A percentile compares a stretch with the other conserved stretches of the same genome.
These are phyloP conservation scores for Pollachius pollachius DNA, from an alignment of 2,113 vertebrate genomes.

Conservation along the genomic window DNA sequence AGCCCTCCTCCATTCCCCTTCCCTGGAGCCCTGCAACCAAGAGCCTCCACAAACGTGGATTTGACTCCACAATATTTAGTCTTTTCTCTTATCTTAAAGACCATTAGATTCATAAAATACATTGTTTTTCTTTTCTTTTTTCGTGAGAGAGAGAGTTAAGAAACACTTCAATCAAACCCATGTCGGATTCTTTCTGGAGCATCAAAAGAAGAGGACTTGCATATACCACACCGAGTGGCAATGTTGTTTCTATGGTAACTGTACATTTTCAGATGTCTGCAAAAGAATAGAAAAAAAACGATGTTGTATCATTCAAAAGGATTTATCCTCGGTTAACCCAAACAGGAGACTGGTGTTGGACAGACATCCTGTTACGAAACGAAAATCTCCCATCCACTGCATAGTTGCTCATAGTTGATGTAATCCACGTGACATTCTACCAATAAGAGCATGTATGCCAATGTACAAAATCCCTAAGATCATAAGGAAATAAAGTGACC, in stretches of 20 bases:
- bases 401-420: constrained; percentile 74
- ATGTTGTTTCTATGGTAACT: constrained; percentile 77
- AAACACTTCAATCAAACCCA: constrained; percentile 77
- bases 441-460: constrained; percentile 58
- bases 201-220: constrained; percentile 67
- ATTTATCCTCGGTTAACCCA: constrained; percentile 73
- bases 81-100: constrained; percentile 45
- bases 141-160: constrained; percentile 41
- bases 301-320: constrained; percentile 63
- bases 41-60: constrained; percentile 67
- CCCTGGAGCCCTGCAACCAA: constrained; percentile 49
- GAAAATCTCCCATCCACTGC: constrained; percentile 76
- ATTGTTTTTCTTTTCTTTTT: constrained; percentile 39
- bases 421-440: constrained; percentile 62
- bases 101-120: constrained; percentile 46
- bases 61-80: constrained; percentile 54
- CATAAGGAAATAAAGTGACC: constrained; percentile 67
- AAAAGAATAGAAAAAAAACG: constrained; percentile 69
- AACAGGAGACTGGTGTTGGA: constrained; percentile 68
- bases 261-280: constrained; percentile 71
- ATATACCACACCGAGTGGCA: constrained; percentile 73
- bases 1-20: constrained; percentile 55
- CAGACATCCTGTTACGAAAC: constrained; percentile 69
- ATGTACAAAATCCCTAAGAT: constrained; percentile 64
- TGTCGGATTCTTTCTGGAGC: constrained; percentile 76